Percentiles rank a stretch among this genome's conserved stretches.
Evolutionary conservation across 2,113 vertebrate genomes (phyloP).

Genomic region (Ifrita kowaldi): DNA sequence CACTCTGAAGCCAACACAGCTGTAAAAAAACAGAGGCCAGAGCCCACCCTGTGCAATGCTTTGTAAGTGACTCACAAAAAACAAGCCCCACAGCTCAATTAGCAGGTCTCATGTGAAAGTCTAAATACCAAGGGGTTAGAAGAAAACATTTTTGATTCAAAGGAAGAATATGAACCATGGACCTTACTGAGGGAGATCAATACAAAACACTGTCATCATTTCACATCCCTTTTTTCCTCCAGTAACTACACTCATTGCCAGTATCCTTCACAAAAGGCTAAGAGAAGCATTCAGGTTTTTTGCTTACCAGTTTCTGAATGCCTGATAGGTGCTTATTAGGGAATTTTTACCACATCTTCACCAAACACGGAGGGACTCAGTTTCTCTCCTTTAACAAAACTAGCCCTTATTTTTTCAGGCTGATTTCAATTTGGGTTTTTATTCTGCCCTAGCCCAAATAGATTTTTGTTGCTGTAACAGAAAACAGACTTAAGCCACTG

Average conservation of each 20-base stretch:
- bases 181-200: neutral
- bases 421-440: neutral
- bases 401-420: neutral
- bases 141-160: neutral
- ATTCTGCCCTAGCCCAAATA: neutral
- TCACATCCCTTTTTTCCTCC: neutral
- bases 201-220: neutral
- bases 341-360: neutral
- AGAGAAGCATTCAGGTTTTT: neutral
- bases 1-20: neutral
- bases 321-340: neutral
- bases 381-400: neutral
- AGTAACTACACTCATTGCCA: neutral
- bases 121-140: neutral
- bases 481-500: neutral
- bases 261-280: neutral
- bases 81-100: neutral
- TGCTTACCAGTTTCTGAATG: neutral
- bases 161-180: neutral
- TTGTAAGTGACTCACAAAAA: neutral
- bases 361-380: rapidly evolving
- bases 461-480: neutral
- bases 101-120: neutral
- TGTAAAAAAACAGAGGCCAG: neutral
- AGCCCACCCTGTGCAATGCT: neutral